Base-by-base conservation (phyloP, 1,140 invertebrate species). In the Drosophila miranda region DNA sequence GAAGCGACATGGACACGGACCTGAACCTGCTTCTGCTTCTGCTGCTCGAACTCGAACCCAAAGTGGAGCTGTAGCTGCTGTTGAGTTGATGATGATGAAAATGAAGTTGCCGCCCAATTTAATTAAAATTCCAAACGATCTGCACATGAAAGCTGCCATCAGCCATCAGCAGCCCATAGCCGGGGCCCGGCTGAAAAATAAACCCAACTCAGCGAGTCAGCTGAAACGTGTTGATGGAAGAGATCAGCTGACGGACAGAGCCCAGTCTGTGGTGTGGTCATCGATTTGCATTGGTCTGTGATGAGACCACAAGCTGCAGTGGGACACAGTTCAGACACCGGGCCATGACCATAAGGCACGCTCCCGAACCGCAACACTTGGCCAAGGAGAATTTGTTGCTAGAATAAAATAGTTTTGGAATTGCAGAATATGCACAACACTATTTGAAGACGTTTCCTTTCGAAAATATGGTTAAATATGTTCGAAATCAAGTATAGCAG, bases 51-150 rank as follows among this genome's bases (percentile, higher is more conserved):
- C 41, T 26, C 53, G n/a, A 34, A 34, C 8, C 9, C 9, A 38
- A 38, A 4, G 9, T 38, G 11, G 11, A 38, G 11, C 34, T 50
- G 26, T 26, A 45, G 21, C 45, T 28, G 49, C 49, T 57, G 75
- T 45, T 71, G 82, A 87, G 63, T 53, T 78, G 82, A 87, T 87
- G 82, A 82, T 87, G 82, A 87, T 87, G 86, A 78, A 88, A 88
- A 83, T 88, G 72, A 89, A 89, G 86, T 89, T 89, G 78, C 87
- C 86, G 86, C 86, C 86, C 87, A 89, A 87, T 89, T 89, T 89
- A 89, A 89, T 89, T 89, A 89, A 89, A 89, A 89, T 89, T 89
- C 86, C 86, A 87, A 89, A 89, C 86, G 86, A 89, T 88, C 83
- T 83, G 75, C 75, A 84, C 81, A 86, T 86, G 83, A 60, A 84